A percentile compares a stretch with the other conserved stretches of the same genome.
phyloP scores from a whole-genome alignment of 2,797 vertebrate species.

The Acipenser ruthenus region DNA sequence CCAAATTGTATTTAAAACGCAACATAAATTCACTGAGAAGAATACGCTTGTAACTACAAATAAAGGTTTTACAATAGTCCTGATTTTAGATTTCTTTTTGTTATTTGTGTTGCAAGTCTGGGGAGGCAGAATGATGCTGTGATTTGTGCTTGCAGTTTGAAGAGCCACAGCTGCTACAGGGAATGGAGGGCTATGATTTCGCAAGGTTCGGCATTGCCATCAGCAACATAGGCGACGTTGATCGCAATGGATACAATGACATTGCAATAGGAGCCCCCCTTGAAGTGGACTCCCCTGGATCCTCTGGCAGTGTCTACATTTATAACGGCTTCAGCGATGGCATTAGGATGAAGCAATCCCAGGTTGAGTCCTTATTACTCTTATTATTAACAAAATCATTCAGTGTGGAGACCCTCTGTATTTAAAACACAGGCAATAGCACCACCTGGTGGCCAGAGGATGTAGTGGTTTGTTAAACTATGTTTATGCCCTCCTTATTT shows the following conservation, averaged over 20 bases:
- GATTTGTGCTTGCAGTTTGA: too few species aligned
- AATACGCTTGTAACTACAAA: too few species aligned
- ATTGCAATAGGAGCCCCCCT: slow-evolving; percentile 58
- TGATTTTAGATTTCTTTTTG: too few species aligned
- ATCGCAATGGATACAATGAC: slow-evolving; percentile 46
- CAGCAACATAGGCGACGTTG: slow-evolving; percentile 52
- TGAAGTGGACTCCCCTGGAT: slow-evolving; percentile 32
- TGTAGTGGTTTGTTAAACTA: background rate
- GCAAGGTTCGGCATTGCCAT: slow-evolving; percentile 62
- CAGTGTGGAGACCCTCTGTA: too few species aligned
- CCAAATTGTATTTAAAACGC: too few species aligned
- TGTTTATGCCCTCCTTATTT: background rate
- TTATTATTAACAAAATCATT: too few species aligned
- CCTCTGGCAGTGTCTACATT: slow-evolving; percentile 57
- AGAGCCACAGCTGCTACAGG: background rate
- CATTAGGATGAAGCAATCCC: slow-evolving; percentile 40
- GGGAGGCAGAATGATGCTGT: too few species aligned
- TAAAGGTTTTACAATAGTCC: too few species aligned
- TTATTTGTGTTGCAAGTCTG: too few species aligned
- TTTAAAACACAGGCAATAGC: too few species aligned
- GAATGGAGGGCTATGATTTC: slow-evolving; percentile 28
- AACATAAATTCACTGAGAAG: too few species aligned
- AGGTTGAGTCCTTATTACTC: slow-evolving; percentile 35
- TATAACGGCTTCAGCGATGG: slow-evolving; percentile 42
- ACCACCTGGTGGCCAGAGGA: background rate